Evolutionary conservation across 2,888 invertebrate genomes (phyloP).

Genomic region (Onthophagus sagittarius): DNA sequence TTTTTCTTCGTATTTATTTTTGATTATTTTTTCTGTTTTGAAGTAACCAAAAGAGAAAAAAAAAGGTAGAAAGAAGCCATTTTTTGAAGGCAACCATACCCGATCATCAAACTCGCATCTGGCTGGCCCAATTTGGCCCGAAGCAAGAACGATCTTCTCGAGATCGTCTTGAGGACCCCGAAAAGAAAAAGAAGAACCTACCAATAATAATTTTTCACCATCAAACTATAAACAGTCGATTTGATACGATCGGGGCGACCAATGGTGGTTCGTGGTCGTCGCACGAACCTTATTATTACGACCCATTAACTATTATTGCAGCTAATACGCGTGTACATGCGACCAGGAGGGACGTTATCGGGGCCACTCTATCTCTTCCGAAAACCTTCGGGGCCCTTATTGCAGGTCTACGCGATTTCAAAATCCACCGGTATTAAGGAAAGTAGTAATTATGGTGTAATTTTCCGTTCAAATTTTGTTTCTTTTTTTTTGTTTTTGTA

Average conservation of each 20-base stretch:
- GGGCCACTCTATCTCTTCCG: not conserved
- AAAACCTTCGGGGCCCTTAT: not conserved
- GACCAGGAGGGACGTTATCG: conserved; percentile 1
- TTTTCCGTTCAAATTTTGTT: not conserved
- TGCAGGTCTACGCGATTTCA: not conserved
- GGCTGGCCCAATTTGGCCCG: conserved; percentile 42
- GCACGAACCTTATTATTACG: conserved; percentile 50
- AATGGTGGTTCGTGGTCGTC: conserved; percentile 30
- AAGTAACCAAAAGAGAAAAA: no score
- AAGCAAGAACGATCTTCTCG: not conserved
- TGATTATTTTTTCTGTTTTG: no score
- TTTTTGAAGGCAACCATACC: conserved; percentile 32
- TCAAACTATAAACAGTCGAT: conserved; percentile 49
- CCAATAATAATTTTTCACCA: conserved; percentile 51
- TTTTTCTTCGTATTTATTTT: not conserved
- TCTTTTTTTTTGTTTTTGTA: not conserved
- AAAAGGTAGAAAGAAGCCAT: no score
- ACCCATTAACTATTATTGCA: conserved; percentile 51
- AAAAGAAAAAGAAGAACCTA: conserved; percentile 41
- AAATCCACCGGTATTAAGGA: not conserved
- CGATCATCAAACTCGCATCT: conserved; percentile 48
- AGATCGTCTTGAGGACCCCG: conserved; percentile 34
- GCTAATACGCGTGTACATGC: conserved; percentile 45
- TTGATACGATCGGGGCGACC: conserved; percentile 47
- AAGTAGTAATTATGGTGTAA: not conserved